A percentile compares a stretch with the other conserved stretches of the same genome.
Evolutionary conservation across 1,140 invertebrate genomes (phyloP).

Genomic region (Caenorhabditis brenneri): DNA sequence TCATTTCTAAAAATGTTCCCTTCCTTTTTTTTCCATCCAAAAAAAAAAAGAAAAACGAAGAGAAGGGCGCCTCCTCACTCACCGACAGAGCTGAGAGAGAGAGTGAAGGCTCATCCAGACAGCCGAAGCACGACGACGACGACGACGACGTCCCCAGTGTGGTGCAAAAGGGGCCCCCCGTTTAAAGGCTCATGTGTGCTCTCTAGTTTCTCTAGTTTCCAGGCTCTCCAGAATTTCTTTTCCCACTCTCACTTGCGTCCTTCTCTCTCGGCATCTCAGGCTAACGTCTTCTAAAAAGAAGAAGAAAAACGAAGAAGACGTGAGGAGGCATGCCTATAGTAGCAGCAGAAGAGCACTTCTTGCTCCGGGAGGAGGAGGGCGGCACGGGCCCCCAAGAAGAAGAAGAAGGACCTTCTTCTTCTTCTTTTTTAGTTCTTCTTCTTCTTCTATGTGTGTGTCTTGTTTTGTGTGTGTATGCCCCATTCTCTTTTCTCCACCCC

Average conservation of each 20-base stretch:
- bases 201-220: background rate
- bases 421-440: background rate
- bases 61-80: background rate
- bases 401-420: background rate
- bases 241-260: background rate
- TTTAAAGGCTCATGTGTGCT: background rate
- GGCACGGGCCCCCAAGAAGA: background rate
- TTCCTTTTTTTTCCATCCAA: background rate
- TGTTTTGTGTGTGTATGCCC: background rate
- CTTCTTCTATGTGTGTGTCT: no score
- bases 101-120: background rate
- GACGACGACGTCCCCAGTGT: background rate
- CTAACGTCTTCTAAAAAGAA: background rate
- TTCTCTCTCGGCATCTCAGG: background rate
- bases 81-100: background rate
- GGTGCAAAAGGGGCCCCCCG: background rate
- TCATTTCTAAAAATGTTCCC: no score
- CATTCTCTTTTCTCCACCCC: background rate
- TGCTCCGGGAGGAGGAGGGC: background rate
- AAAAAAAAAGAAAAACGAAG: background rate
- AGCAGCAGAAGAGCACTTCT: conserved; percentile 13
- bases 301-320: background rate
- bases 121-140: background rate
- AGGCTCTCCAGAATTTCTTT: background rate
- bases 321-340: background rate